phyloP scores from a whole-genome alignment of 2,113 vertebrate genomes.

The Platichthys stellatus region DNA sequence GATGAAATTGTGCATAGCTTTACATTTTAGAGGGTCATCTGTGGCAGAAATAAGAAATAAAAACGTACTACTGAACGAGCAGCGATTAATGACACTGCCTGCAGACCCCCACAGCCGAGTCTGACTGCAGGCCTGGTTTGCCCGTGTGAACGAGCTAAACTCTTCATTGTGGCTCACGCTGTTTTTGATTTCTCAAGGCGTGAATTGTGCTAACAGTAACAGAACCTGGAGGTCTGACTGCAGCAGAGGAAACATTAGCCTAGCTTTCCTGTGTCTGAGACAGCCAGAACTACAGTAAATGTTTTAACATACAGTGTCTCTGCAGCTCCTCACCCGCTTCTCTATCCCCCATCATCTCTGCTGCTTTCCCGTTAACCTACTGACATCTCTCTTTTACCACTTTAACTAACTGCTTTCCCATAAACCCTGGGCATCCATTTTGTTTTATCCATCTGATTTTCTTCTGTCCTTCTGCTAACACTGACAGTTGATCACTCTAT shows the following conservation, averaged over 20 bases:
- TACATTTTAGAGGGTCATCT: constrained; percentile 17
- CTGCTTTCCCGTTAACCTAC: constrained; percentile 22
- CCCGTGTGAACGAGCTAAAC: constrained; percentile 23
- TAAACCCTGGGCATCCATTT: not conserved
- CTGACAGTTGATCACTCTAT: not conserved
- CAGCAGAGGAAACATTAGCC: constrained; percentile 37
- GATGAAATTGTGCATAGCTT: constrained; percentile 12
- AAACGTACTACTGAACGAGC: constrained; percentile 15
- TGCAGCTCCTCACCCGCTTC: constrained; percentile 12
- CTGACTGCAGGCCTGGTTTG: constrained; percentile 17
- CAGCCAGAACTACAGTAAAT: too few relatives aligned
- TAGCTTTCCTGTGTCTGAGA: constrained; percentile 51
- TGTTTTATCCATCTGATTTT: constrained; percentile 8
- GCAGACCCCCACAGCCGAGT: not conserved
- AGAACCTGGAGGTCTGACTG: constrained; percentile 23
- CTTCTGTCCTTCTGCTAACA: constrained; percentile 13
- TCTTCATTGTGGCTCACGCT: constrained; percentile 37
- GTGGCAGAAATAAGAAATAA: constrained; percentile 2
- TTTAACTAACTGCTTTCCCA: constrained; percentile 35
- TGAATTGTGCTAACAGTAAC: constrained; percentile 34
- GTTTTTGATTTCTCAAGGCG: constrained; percentile 39
- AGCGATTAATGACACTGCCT: constrained; percentile 30
- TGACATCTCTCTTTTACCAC: constrained; percentile 11
- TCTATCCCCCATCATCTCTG: constrained; percentile 25
- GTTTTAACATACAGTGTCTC: constrained; percentile 15